These are phyloP conservation scores for Brachypterus glaber DNA, from an alignment of 2,888 invertebrate genomes.

Conservation along the genomic window DNA sequence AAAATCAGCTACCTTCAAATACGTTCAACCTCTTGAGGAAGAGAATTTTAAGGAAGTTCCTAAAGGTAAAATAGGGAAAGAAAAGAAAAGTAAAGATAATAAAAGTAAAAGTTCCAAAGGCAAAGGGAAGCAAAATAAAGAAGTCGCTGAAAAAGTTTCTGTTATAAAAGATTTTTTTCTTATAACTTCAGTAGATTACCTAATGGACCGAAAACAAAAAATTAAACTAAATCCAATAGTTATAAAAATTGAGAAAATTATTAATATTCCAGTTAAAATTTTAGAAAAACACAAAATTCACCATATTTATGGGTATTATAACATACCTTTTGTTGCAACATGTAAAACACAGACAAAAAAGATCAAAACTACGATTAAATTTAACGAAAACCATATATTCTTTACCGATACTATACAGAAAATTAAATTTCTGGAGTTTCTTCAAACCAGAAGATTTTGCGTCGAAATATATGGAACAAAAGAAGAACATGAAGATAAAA, in stretches of 20 bases:
- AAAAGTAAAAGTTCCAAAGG: too few relatives aligned
- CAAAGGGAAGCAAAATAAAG: too few relatives aligned
- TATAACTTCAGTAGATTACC: not conserved
- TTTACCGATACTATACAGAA: not conserved
- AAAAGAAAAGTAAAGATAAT: too few relatives aligned
- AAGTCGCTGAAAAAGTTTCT: too few relatives aligned
- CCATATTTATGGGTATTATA: not conserved
- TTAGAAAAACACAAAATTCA: not conserved
- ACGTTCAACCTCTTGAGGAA: too few relatives aligned
- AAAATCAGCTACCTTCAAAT: too few relatives aligned
- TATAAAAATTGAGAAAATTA: not conserved
- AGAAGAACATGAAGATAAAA: not conserved
- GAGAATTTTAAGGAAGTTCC: too few relatives aligned
- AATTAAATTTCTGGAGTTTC: not conserved
- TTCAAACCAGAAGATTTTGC: not conserved
- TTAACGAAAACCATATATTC: not conserved
- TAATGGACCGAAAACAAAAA: not conserved
- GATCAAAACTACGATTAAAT: not conserved
- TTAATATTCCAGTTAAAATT: not conserved
- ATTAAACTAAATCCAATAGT: not conserved
- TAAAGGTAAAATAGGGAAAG: too few relatives aligned
- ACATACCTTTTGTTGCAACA: not conserved
- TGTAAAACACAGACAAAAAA: not conserved
- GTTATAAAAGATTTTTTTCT: conserved; percentile 2
- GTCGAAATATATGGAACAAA: not conserved